phyloP scores from a whole-genome alignment of 2,888 invertebrate genomes.

The Microctonus aethiopoides region DNA sequence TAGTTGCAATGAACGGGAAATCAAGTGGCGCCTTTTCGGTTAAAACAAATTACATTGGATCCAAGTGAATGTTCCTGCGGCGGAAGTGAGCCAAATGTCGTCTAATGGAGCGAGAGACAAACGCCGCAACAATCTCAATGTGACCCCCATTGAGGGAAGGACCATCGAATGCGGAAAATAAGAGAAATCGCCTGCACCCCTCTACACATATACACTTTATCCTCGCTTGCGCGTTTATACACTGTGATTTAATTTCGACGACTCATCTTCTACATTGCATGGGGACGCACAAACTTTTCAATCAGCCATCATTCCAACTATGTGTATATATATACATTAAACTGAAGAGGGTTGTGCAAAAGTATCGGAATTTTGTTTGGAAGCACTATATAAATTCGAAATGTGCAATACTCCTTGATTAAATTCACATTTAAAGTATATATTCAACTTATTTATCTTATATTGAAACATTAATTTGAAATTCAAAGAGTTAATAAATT shows the following conservation, averaged over 20 bases:
- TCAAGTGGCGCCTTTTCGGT: constrained; percentile 26
- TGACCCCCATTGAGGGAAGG: constrained; percentile 8
- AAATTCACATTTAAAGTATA: neutral
- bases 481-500: too few relatives aligned
- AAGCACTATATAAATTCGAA: neutral
- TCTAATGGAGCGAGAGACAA: constrained; percentile 60
- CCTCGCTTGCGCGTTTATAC: constrained; percentile 34
- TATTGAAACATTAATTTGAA: too few relatives aligned
- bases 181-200: constrained; percentile 5
- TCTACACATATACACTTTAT: constrained; percentile 17
- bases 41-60: constrained; percentile 37
- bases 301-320: constrained; percentile 46
- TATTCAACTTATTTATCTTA: too few relatives aligned
- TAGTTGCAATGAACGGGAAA: constrained; percentile 6
- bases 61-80: constrained; percentile 38
- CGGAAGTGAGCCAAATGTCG: constrained; percentile 48
- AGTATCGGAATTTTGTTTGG: neutral
- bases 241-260: constrained; percentile 58
- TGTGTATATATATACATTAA: neutral
- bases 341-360: neutral
- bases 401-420: neutral
- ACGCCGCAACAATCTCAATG: constrained; percentile 50
- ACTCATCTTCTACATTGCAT: constrained; percentile 59
- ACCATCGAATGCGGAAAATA: constrained; percentile 24
- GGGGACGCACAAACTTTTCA: constrained; percentile 61